phyloP scores from a whole-genome alignment of 2,797 vertebrate species.

The Buphagus erythrorhynchus region DNA sequence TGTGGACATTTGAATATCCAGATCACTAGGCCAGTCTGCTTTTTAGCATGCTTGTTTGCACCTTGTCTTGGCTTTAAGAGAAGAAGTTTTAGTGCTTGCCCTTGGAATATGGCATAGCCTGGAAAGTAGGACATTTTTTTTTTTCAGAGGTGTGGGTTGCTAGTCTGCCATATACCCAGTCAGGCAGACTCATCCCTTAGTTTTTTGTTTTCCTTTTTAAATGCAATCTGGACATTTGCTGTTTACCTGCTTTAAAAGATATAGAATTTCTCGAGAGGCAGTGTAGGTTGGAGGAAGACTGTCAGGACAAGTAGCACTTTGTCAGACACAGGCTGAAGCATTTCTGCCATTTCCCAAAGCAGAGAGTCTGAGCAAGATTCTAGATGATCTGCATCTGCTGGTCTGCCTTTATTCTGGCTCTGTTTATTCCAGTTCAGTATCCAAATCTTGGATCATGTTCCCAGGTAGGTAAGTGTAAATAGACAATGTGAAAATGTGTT shows the following conservation, averaged over 20 bases:
- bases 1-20: neutral
- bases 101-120: neutral
- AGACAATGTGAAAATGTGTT: neutral
- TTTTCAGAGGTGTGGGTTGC: neutral
- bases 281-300: neutral
- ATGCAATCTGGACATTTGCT: neutral
- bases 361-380: neutral
- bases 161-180: neutral
- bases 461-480: neutral
- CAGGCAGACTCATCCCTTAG: neutral
- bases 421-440: neutral
- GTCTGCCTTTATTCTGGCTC: neutral
- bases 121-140: neutral
- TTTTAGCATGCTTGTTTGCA: neutral
- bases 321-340: neutral
- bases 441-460: neutral
- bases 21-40: neutral
- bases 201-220: neutral
- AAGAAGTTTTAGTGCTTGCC: neutral
- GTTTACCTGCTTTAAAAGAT: neutral
- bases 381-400: neutral
- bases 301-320: neutral
- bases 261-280: neutral
- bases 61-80: neutral
- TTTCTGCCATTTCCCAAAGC: neutral